Conservation (phyloP, 2,797 vertebrate genomes). For the Sebastes trivittatus region DNA sequence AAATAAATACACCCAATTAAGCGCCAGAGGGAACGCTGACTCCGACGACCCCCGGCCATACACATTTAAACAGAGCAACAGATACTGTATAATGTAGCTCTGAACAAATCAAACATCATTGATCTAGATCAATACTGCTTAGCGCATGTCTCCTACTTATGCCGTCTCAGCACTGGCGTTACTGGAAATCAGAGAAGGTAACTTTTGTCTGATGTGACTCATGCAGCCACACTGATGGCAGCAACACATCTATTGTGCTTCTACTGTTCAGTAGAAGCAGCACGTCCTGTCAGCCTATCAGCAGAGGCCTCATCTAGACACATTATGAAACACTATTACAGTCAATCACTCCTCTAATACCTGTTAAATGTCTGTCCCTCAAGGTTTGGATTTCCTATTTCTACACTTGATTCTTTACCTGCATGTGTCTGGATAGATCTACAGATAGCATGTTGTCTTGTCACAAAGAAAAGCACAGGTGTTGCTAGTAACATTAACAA, state of each 20-base stretch:
- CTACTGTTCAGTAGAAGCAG: not conserved
- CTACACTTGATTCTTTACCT: not conserved
- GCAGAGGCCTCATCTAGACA: not conserved
- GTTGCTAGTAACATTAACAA: too few relatives aligned
- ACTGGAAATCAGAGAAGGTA: not conserved
- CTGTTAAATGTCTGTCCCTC: not conserved
- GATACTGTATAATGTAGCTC: conserved; percentile 6
- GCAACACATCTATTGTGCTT: not conserved
- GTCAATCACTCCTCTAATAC: not conserved
- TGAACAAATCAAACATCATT: conserved; percentile 37
- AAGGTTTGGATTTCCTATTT: not conserved
- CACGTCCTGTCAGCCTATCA: conserved; percentile 3
- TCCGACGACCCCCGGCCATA: not conserved
- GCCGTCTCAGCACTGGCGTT: not conserved
- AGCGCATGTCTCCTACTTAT: not conserved
- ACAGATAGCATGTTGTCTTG: too few relatives aligned
- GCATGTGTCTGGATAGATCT: too few relatives aligned
- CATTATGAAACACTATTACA: conserved; percentile 4
- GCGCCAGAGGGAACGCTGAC: conserved; percentile 47
- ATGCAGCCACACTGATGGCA: not conserved
- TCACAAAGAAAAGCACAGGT: too few relatives aligned
- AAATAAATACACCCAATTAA: conserved; percentile 70
- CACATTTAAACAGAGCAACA: conserved; percentile 37
- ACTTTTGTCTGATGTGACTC: conserved; percentile 13
- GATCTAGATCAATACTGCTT: conserved; percentile 26